Percentiles rank a stretch among this genome's conserved stretches.
Conservation (phyloP, 1,140 invertebrate genomes). For the Aphelenchoides fujianensis region DNA sequence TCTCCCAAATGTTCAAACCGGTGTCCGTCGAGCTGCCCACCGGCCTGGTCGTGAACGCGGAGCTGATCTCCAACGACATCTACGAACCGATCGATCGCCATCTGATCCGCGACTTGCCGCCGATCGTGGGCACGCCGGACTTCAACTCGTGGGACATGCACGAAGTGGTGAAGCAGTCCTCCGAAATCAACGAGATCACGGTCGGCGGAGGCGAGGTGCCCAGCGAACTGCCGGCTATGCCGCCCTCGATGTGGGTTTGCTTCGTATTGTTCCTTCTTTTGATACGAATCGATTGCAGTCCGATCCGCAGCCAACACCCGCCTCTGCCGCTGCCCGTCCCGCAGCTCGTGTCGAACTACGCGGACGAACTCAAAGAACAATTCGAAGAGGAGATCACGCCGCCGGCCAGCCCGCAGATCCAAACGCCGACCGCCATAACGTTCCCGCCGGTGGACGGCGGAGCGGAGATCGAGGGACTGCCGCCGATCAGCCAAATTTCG, state of each 20-base stretch:
- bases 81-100: slow-evolving; percentile 4
- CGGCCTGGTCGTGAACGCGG: background rate
- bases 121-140: background rate
- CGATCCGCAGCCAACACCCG: no score
- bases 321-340: no score
- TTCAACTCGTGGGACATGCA: background rate
- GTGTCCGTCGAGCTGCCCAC: background rate
- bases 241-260: background rate
- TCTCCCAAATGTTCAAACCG: slow-evolving; percentile 3
- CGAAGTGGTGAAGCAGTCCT: background rate
- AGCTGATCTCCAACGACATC: background rate
- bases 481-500: no score
- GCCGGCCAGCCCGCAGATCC: no score
- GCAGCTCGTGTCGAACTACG: background rate
- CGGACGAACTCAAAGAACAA: no score
- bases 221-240: background rate
- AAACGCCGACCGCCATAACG: no score
- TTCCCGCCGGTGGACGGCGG: no score
- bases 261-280: no score
- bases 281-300: no score
- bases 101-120: slow-evolving; percentile 8
- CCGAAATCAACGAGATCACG: background rate
- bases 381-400: no score
- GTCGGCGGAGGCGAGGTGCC: background rate
- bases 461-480: no score